phyloP scores from a whole-genome alignment of 2,888 invertebrate species.

The Agapostemon virescens region DNA sequence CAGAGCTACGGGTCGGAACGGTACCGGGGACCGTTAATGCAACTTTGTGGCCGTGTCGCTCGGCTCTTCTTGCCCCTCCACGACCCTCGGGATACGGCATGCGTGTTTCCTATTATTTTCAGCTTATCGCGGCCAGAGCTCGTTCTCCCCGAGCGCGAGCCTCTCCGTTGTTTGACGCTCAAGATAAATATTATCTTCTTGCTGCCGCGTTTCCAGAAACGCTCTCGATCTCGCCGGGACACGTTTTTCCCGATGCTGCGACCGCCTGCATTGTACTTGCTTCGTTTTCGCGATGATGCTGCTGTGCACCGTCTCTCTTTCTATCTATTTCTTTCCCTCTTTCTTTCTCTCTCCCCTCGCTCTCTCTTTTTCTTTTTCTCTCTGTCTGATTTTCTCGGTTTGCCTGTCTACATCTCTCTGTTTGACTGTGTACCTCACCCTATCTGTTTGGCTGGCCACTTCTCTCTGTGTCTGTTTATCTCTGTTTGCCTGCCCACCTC shows the following conservation, averaged over 20 bases:
- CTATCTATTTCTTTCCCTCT: no score
- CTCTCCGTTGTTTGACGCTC: conserved; percentile 33
- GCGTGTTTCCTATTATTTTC: conserved; percentile 49
- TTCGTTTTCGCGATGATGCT: neutral
- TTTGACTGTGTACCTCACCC: no score
- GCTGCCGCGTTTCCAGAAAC: conserved; percentile 1
- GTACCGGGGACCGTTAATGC: conserved; percentile 41
- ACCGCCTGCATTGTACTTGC: neutral
- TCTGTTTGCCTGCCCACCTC: no score
- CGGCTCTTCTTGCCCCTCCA: conserved; percentile 25
- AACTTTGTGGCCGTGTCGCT: conserved; percentile 27
- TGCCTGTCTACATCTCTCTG: no score
- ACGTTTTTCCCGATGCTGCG: neutral
- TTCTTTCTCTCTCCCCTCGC: no score
- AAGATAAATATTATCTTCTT: conserved; percentile 39
- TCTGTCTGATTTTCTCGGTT: no score
- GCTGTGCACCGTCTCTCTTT: neutral
- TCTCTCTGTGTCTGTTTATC: no score
- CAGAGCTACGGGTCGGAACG: conserved; percentile 24
- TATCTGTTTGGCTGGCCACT: no score
- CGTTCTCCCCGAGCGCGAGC: conserved; percentile 7
- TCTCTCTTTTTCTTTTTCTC: no score
- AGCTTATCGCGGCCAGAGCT: conserved; percentile 38
- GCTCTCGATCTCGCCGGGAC: neutral
- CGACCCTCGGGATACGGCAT: conserved; percentile 37